A percentile compares a stretch with the other conserved stretches of the same genome.
Evolutionary conservation across 2,888 invertebrate genomes (phyloP).

Genomic region (Unio delphinus): DNA sequence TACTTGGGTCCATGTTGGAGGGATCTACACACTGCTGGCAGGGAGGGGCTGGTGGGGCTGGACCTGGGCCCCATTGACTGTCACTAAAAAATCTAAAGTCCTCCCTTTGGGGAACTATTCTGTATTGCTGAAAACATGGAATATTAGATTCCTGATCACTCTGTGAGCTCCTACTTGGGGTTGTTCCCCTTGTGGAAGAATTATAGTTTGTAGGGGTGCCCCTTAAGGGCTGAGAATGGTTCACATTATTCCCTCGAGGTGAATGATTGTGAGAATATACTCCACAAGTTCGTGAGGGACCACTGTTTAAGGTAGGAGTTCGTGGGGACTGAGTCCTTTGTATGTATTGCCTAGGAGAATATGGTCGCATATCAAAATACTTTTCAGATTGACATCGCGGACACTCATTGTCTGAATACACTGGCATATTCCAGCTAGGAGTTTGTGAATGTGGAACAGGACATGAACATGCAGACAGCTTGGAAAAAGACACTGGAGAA

Average conservation of each 20-base stretch:
- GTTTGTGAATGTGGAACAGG: slow-evolving; percentile 58
- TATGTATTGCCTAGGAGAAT: slow-evolving; percentile 50
- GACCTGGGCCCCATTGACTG: slow-evolving; percentile 33
- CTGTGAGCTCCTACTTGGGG: slow-evolving; percentile 33
- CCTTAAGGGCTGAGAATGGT: slow-evolving; percentile 28
- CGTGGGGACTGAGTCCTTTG: slow-evolving; percentile 40
- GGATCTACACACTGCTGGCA: slow-evolving; percentile 31
- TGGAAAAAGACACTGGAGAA: slow-evolving; percentile 59
- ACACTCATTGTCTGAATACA: slow-evolving; percentile 61
- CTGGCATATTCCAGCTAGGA: slow-evolving; percentile 48
- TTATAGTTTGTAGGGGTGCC: slow-evolving; percentile 19
- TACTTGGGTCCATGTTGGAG: slow-evolving; percentile 22
- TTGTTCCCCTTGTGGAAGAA: slow-evolving; percentile 1
- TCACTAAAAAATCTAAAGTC: slow-evolving; percentile 19
- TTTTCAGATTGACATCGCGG: slow-evolving; percentile 45
- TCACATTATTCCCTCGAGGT: slow-evolving; percentile 6
- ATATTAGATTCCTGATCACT: slow-evolving; percentile 44
- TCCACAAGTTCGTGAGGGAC: slow-evolving; percentile 20
- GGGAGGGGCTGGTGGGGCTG: slow-evolving; percentile 20
- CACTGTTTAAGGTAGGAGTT: slow-evolving; percentile 24
- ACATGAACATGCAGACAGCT: slow-evolving; percentile 63
- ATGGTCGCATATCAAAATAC: slow-evolving; percentile 46
- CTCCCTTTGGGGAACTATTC: slow-evolving; percentile 32
- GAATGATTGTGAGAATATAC: slow-evolving; percentile 22
- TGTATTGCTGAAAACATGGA: slow-evolving; percentile 41